These are phyloP conservation scores for Megaptera novaeangliae DNA, from an alignment of 2,113 vertebrate genomes.

Conservation along the genomic window DNA sequence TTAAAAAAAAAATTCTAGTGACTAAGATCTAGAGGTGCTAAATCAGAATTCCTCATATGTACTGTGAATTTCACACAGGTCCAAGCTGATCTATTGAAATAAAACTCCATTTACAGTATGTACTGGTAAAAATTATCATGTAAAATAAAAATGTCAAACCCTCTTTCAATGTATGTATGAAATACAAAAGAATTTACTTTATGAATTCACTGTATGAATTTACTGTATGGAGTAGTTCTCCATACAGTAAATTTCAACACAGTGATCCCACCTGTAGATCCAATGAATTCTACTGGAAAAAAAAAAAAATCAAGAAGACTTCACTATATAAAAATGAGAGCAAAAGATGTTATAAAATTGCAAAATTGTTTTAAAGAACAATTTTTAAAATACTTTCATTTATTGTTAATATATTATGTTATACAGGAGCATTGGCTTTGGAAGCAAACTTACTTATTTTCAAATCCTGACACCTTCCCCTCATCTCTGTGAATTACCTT, in stretches of 20 bases:
- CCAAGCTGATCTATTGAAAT: neutral
- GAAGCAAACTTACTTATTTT: neutral
- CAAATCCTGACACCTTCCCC: neutral
- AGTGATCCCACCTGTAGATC: neutral
- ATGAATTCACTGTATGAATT: neutral
- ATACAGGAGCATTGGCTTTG: neutral
- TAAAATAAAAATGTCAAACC: neutral
- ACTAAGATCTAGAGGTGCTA: neutral
- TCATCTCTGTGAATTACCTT: neutral
- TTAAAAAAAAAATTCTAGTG: neutral
- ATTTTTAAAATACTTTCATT: neutral
- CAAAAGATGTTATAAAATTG: neutral
- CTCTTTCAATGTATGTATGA: neutral
- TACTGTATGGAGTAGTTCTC: neutral
- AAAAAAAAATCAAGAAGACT: neutral
- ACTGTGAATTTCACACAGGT: neutral
- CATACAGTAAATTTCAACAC: neutral
- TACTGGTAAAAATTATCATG: neutral
- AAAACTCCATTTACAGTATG: neutral
- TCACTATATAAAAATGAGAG: neutral
- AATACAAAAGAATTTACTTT: neutral
- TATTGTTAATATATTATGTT: neutral
- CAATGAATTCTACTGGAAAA: neutral
- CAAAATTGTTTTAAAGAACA: neutral
- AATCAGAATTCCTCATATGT: neutral